Conservation (phyloP, 2,113 vertebrate species). For the Zingel zingel region DNA sequence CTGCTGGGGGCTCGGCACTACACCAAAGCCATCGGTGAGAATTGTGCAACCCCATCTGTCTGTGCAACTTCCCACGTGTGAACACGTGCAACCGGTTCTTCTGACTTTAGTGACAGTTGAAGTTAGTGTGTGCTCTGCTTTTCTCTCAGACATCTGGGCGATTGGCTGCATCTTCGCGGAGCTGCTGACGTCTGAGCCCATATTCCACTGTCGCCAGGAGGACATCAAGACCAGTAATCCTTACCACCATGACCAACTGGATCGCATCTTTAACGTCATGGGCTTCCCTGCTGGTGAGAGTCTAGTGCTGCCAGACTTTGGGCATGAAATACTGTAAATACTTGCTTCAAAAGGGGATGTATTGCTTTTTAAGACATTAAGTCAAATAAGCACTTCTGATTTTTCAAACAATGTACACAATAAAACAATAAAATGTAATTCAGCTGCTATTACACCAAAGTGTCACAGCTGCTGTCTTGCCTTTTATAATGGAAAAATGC, state of each 20-base stretch:
- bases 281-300: conserved; percentile 97
- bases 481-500: conserved; percentile 24
- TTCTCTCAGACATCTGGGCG: conserved; percentile 95
- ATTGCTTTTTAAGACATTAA: background rate
- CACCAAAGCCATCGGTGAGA: conserved; percentile 99
- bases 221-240: conserved; percentile 99
- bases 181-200: conserved; percentile 99
- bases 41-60: conserved; percentile 19
- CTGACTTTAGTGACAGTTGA: background rate
- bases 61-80: background rate
- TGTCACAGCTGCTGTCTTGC: background rate
- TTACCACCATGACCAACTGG: conserved; percentile 99
- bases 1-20: conserved; percentile 99
- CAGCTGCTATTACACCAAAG: background rate
- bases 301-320: background rate
- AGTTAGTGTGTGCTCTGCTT: background rate
- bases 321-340: background rate
- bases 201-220: conserved; percentile 99
- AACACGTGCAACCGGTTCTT: background rate
- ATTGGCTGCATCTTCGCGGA: conserved; percentile 99
- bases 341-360: background rate
- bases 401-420: background rate
- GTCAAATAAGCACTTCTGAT: background rate
- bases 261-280: conserved; percentile 99
- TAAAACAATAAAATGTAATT: background rate